Conservation (phyloP, 2,888 invertebrate genomes). For the Stenchaetothrips biformis region DNA sequence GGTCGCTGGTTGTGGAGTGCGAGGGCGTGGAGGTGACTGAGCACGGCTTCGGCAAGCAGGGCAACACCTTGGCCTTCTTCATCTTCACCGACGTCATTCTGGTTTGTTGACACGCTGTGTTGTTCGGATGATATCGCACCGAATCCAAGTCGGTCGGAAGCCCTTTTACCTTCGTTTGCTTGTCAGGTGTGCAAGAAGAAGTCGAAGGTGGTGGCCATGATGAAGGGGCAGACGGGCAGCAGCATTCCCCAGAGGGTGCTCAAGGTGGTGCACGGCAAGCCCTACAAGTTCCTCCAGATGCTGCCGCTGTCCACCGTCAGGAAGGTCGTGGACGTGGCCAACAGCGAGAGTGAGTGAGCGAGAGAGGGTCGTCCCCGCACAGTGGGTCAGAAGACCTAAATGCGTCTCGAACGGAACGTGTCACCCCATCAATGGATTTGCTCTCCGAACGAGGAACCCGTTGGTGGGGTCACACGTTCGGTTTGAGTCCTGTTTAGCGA, state of each 20-base stretch:
- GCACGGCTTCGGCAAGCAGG: slow-evolving; percentile 68
- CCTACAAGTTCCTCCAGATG: slow-evolving; percentile 83
- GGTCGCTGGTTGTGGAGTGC: slow-evolving; percentile 77
- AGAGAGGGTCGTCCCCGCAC: no score
- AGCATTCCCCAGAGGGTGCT: slow-evolving; percentile 48
- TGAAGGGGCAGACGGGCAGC: slow-evolving; percentile 58
- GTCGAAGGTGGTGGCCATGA: slow-evolving; percentile 64
- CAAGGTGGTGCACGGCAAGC: slow-evolving; percentile 52
- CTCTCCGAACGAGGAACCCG: no score
- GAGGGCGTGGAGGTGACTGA: slow-evolving; percentile 83
- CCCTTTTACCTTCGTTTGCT: not conserved
- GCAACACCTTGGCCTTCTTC: slow-evolving; percentile 78
- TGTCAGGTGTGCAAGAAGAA: slow-evolving; percentile 52
- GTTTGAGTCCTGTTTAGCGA: no score
- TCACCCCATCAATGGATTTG: no score
- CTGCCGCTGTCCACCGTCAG: slow-evolving; percentile 82
- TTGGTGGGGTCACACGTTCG: no score
- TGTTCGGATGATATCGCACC: not conserved
- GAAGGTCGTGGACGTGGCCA: slow-evolving; percentile 75
- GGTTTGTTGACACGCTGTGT: slow-evolving; percentile 54
- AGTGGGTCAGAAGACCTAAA: no score
- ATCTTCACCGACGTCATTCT: slow-evolving; percentile 90
- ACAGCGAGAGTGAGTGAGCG: not conserved
- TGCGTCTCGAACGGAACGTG: no score
- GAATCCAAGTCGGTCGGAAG: not conserved